phyloP scores from a whole-genome alignment of 2,797 vertebrate species.

The Cuniculus paca region DNA sequence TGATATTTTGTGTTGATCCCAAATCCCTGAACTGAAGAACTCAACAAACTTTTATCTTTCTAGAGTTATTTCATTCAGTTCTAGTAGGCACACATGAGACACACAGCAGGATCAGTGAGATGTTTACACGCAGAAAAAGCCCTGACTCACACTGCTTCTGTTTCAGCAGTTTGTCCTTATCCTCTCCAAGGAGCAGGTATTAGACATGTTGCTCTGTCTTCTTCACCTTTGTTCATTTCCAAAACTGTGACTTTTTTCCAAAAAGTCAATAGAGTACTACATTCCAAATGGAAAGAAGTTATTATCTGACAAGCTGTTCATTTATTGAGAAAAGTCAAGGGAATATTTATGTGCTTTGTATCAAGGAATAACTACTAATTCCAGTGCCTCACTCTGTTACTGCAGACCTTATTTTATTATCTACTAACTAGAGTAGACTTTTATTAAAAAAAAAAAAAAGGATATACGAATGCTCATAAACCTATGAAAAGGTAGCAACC shows the following conservation, averaged over 20 bases:
- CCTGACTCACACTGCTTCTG: neutral
- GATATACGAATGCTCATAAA: neutral
- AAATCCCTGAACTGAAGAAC: slow-evolving; percentile 12
- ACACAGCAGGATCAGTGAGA: neutral
- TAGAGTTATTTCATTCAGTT: neutral
- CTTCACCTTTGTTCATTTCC: neutral
- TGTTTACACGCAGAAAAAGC: neutral
- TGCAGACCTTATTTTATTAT: neutral
- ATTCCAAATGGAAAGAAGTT: slow-evolving; percentile 23
- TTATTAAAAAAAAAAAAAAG: slow-evolving; percentile 5
- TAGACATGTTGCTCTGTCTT: neutral
- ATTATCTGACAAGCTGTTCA: neutral
- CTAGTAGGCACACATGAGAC: neutral
- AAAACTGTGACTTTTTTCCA: neutral
- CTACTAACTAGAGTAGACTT: neutral
- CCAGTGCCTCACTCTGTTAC: neutral
- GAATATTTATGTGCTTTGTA: neutral
- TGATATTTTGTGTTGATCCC: neutral
- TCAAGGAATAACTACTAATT: neutral
- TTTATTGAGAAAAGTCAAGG: neutral
- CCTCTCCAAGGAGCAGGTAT: neutral
- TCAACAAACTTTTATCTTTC: slow-evolving; percentile 14
- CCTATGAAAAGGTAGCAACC: slow-evolving; percentile 8
- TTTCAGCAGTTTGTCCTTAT: neutral
- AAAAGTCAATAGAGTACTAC: neutral